A percentile compares a stretch with the other conserved stretches of the same genome.
Conservation (phyloP, 2,113 vertebrate species). For the Ardeotis arabs region DNA sequence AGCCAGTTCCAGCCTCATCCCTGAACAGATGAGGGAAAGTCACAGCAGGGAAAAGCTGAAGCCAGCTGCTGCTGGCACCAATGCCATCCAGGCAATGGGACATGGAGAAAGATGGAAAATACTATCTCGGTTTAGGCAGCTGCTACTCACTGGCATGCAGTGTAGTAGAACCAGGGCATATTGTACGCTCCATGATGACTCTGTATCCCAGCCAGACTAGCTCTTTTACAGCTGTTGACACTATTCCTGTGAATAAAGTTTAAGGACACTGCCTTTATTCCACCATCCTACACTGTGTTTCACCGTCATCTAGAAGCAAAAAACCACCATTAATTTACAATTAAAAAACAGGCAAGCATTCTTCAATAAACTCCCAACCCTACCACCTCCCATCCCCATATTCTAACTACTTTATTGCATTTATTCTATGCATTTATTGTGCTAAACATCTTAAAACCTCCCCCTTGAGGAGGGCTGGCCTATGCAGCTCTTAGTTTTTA, state of each 20-base stretch:
- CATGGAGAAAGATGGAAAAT: background rate
- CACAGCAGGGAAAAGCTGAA: slow-evolving; percentile 1
- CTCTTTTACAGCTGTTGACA: background rate
- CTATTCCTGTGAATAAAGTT: background rate
- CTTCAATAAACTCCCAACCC: background rate
- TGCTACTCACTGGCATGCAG: background rate
- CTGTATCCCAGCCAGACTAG: background rate
- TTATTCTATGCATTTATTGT: background rate
- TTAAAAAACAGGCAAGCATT: background rate
- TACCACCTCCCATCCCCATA: background rate
- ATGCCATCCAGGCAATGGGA: background rate
- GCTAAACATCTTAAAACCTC: background rate
- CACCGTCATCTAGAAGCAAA: background rate
- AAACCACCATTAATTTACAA: accelerated
- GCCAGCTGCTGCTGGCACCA: background rate
- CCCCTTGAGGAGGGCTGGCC: background rate
- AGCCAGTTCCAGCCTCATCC: background rate
- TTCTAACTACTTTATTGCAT: background rate
- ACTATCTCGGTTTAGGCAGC: background rate
- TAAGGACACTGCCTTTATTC: background rate
- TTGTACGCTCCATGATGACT: background rate
- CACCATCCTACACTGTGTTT: background rate
- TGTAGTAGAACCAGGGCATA: background rate
- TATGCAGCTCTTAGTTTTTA: background rate
- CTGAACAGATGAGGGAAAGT: background rate